Evolutionary conservation across 2,888 invertebrate species (phyloP).

Genomic region (Saturnia japonica): DNA sequence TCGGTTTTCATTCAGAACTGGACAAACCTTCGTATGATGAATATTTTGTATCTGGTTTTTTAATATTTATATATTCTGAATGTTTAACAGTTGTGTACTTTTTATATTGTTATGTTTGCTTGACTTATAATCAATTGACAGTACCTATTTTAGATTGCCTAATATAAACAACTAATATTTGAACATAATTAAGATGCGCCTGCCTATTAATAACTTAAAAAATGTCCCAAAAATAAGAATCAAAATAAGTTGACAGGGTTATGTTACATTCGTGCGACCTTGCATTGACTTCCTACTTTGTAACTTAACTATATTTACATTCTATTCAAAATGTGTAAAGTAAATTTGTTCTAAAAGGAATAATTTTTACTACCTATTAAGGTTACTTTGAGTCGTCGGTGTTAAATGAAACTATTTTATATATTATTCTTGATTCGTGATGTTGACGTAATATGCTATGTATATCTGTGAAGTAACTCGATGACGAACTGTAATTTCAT

Average conservation of each 20-base stretch:
- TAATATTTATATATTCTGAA: neutral
- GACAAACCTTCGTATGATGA: neutral
- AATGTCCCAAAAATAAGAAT: neutral
- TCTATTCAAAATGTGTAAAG: neutral
- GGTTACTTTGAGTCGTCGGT: slow-evolving; percentile 21
- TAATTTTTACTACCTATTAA: slow-evolving; percentile 8
- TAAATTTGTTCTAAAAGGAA: slow-evolving; percentile 6
- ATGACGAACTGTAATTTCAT: slow-evolving; percentile 9
- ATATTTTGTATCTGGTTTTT: neutral
- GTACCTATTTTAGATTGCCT: neutral
- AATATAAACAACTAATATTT: neutral
- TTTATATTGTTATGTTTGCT: neutral
- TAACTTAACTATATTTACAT: slow-evolving; percentile 7
- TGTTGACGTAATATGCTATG: slow-evolving; percentile 23
- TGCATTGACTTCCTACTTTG: slow-evolving; percentile 1
- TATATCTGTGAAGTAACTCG: slow-evolving; percentile 23
- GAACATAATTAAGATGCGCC: neutral
- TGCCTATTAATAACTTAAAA: neutral
- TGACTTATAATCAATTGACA: neutral
- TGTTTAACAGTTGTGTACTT: neutral
- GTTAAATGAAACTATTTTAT: slow-evolving; percentile 15
- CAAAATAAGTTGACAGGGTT: neutral
- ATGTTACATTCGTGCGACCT: slow-evolving; percentile 3
- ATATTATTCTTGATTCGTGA: slow-evolving; percentile 8
- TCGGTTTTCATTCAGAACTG: neutral